Evolutionary conservation across 2,888 invertebrate genomes (phyloP), one percentile per base, ranked within the genome.

Genomic region (Dasypogon diadema): DNA sequence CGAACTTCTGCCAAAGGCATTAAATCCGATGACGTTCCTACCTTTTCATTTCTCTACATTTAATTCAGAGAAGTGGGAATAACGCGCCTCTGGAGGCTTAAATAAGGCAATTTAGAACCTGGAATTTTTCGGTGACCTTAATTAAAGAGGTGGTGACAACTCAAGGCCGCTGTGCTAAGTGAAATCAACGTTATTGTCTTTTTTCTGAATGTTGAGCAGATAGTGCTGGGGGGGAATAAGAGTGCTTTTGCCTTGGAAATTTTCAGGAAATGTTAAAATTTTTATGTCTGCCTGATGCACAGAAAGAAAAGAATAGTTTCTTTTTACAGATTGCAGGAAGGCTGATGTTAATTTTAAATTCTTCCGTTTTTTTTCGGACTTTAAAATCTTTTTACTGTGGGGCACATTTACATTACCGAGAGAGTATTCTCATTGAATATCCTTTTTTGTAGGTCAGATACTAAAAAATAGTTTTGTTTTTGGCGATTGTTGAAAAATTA

Each of bases 161-260:
- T 68, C 42, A 68, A 68, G 48, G 68, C 68, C 51, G 51, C 48
- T 68, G 12, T 8, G 68, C 14, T 68, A 51, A 24, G 30, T 24
- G 51, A 48, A 68, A 68, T 68, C 68, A 68, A 51, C 24, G 37
- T 68, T 68, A 68, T 68, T 68, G 51, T 68, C 24, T 68, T 68
- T 48, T 48, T 68, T 42, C 34, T 16, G 22, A 68, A 68, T 68
- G 68, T 48, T 68, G 68, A 68, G 48, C 48, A 51, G 68, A 48
- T 48, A 26, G 16, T 37, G 18, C 26, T 24, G 6, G 2, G 68
- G 26, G 3, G 14, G 26, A n/a, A n/a, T n/a, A n/a, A n/a, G 16
- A 16, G 48, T 65, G 8, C 46, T 51, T 26, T 48, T 18, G 63
- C 42, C 42, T 51, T 68, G 68, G 48, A 68, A 68, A 37, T 68